Percentiles rank a stretch among this genome's conserved stretches.
These are phyloP conservation scores for Ibycter americanus DNA, from an alignment of 2,797 vertebrate genomes.

Conservation along the genomic window DNA sequence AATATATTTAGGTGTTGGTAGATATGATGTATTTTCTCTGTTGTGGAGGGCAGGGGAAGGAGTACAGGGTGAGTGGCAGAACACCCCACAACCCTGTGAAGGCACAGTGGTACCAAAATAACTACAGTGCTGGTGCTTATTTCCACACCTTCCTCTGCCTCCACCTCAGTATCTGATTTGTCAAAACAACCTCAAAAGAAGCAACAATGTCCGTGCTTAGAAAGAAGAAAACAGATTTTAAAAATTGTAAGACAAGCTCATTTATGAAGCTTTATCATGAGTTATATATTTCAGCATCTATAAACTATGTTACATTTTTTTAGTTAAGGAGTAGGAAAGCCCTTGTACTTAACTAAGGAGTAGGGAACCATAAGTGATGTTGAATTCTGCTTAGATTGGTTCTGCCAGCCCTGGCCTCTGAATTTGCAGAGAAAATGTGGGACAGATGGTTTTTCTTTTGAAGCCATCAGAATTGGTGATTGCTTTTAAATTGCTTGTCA, in stretches of 20 bases:
- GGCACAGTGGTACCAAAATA: neutral
- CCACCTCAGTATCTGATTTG: neutral
- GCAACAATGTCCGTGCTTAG: neutral
- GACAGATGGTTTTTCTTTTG: neutral
- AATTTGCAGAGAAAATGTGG: neutral
- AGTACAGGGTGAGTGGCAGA: neutral
- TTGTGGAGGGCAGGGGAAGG: neutral
- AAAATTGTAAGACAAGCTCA: neutral
- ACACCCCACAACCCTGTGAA: neutral
- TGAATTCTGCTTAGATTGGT: neutral
- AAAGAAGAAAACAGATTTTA: rapidly evolving
- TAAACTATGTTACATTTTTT: neutral
- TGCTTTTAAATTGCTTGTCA: conserved; percentile 20
- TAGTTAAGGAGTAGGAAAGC: neutral
- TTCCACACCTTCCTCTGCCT: neutral
- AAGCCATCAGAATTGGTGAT: neutral
- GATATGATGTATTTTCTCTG: neutral
- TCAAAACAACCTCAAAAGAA: neutral
- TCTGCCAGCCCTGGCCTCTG: neutral
- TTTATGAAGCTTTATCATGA: neutral
- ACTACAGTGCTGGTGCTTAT: neutral
- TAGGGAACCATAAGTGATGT: neutral
- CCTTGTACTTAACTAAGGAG: neutral
- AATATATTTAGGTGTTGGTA: neutral
- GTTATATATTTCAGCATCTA: neutral